phyloP scores from a whole-genome alignment of 2,113 vertebrate genomes.

The Takifugu bimaculatus region DNA sequence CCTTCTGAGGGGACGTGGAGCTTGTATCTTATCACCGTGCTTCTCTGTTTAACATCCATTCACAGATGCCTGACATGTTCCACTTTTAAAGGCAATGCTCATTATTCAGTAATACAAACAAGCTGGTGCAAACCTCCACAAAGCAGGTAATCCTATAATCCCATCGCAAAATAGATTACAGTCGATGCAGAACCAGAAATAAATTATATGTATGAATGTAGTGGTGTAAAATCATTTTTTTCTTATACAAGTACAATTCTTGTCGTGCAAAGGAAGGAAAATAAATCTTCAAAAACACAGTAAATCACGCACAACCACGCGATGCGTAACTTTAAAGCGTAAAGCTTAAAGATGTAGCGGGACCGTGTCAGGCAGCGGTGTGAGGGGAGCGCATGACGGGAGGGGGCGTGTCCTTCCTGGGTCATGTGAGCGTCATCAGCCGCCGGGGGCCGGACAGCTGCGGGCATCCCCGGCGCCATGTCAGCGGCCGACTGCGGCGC shows the following conservation, averaged over 20 bases:
- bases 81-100: too few relatives aligned
- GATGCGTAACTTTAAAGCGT: background rate
- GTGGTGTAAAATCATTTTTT: too few relatives aligned
- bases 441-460: constrained; percentile 9
- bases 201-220: too few relatives aligned
- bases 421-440: constrained; percentile 65
- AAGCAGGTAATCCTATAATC: background rate
- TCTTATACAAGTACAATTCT: too few relatives aligned
- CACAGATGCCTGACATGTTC: too few relatives aligned
- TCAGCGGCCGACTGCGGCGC: constrained; percentile 15
- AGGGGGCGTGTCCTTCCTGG: constrained; percentile 45
- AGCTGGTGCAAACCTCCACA: background rate
- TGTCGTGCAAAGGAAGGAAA: background rate
- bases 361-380: too few relatives aligned
- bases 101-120: too few relatives aligned
- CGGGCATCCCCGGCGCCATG: constrained; percentile 30
- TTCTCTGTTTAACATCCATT: background rate
- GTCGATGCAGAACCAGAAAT: too few relatives aligned
- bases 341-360: background rate
- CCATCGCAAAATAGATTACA: too few relatives aligned
- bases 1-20: background rate
- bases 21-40: background rate
- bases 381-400: constrained; percentile 24
- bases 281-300: background rate
- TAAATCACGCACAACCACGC: background rate